A percentile compares a stretch with the other conserved stretches of the same genome.
phyloP scores from a whole-genome alignment of 2,888 invertebrate species.

The Didymodactylos carnosus region DNA sequence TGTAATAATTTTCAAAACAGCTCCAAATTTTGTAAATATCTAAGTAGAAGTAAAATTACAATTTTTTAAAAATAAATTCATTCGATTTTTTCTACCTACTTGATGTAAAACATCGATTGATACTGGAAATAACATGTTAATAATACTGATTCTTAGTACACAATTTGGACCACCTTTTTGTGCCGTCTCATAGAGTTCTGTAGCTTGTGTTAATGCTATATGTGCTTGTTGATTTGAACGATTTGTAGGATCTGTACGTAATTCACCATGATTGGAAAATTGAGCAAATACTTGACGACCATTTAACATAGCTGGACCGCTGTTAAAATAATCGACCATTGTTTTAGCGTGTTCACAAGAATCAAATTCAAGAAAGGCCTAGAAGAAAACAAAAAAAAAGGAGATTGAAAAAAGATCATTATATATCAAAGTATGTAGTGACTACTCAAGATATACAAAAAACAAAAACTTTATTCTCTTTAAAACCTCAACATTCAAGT shows the following conservation, averaged over 20 bases:
- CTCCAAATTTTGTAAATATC: constrained; percentile 92
- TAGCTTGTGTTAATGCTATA: constrained; percentile 28
- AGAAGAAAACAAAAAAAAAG: constrained; percentile 18
- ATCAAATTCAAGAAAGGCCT: constrained; percentile 93
- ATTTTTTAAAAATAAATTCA: not conserved
- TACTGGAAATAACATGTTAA: constrained; percentile 94
- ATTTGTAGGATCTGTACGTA: constrained; percentile 63
- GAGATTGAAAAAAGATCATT: too few relatives aligned
- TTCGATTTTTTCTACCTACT: constrained; percentile 19
- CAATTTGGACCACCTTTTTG: constrained; percentile 41
- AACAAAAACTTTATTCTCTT: not conserved
- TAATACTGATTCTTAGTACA: constrained; percentile 88
- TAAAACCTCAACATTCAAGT: too few relatives aligned
- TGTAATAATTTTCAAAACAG: constrained; percentile 95
- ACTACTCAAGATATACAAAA: too few relatives aligned
- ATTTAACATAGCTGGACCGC: constrained; percentile 72
- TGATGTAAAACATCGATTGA: constrained; percentile 85
- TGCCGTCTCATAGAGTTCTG: constrained; percentile 42
- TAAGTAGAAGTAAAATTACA: not conserved
- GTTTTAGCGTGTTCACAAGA: constrained; percentile 76
- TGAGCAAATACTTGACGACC: constrained; percentile 92
- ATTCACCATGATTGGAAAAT: constrained; percentile 81
- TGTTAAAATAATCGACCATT: constrained; percentile 84
- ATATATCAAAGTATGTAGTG: too few relatives aligned
- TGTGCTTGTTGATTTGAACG: constrained; percentile 21